Evolutionary conservation across 2,113 vertebrate species (phyloP).

Genomic region (Pholis gunnellus): DNA sequence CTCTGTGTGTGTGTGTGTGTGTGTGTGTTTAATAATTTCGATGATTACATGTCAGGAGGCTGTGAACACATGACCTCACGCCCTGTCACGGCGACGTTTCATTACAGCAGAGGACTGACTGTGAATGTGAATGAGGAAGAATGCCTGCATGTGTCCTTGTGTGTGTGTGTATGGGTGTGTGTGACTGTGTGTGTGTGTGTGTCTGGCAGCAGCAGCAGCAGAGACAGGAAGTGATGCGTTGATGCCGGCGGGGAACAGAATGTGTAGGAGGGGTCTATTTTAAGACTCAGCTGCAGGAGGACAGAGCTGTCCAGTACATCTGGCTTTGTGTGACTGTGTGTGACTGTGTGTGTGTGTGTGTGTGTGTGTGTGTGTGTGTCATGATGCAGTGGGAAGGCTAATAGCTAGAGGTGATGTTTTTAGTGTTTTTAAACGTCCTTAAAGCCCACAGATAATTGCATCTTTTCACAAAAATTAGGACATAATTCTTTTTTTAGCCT

Average conservation of each 20-base stretch:
- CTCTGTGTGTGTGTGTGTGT: conserved; percentile 6
- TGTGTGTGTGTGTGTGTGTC: conserved; percentile 11
- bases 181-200: conserved; percentile 14
- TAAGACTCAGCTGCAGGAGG: conserved; percentile 57
- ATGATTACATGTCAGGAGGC: conserved; percentile 35
- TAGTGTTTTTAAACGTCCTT: conserved; percentile 31
- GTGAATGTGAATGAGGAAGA: conserved; percentile 24
- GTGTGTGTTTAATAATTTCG: neutral
- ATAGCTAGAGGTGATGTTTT: conserved; percentile 37
- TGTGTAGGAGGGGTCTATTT: conserved; percentile 74
- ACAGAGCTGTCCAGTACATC: conserved; percentile 57
- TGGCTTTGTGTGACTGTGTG: conserved; percentile 34
- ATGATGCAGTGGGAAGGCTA: conserved; percentile 10
- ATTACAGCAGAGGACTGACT: conserved; percentile 5
- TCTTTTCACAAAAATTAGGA: neutral
- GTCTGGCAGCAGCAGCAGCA: conserved; percentile 10
- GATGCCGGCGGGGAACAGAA: conserved; percentile 49
- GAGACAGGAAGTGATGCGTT: conserved; percentile 75
- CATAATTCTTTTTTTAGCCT: conserved; percentile 1
- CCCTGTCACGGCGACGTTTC: conserved; percentile 19
- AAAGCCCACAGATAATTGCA: conserved; percentile 27
- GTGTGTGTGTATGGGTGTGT: conserved; percentile 15
- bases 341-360: conserved; percentile 26
- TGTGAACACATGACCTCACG: conserved; percentile 39
- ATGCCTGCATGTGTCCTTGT: neutral